Percentiles rank a stretch among this genome's conserved stretches.
Evolutionary conservation across 2,113 vertebrate species (phyloP).

Genomic region (Gyps fulvus): DNA sequence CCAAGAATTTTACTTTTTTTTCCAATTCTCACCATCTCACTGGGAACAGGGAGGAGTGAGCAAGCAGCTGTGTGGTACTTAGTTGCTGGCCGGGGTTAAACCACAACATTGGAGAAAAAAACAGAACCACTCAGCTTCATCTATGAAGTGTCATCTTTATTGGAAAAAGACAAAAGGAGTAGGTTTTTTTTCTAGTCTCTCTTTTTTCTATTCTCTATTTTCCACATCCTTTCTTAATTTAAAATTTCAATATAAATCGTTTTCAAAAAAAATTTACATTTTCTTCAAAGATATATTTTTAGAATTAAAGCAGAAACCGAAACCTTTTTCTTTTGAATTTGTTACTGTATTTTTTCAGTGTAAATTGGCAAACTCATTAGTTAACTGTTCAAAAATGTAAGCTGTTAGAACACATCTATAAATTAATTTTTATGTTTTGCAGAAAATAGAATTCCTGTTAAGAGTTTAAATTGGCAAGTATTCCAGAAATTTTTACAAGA

Average conservation of each 20-base stretch:
- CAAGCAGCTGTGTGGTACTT: too few relatives aligned
- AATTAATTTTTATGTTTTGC: background rate
- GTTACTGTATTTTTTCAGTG: background rate
- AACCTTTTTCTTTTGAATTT: background rate
- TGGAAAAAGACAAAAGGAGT: background rate
- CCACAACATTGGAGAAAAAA: background rate
- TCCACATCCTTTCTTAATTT: background rate
- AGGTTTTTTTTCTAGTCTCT: rapidly evolving
- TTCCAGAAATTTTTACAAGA: background rate
- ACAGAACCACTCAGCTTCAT: background rate
- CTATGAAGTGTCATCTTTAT: background rate
- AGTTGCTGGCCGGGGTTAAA: too few relatives aligned
- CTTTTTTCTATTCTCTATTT: background rate
- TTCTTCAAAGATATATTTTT: background rate
- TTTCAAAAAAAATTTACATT: background rate
- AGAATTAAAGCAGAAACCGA: background rate
- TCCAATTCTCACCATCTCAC: too few relatives aligned
- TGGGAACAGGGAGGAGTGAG: too few relatives aligned
- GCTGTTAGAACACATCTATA: background rate
- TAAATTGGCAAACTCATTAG: background rate
- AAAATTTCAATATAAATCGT: background rate
- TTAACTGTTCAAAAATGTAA: background rate
- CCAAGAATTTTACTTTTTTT: too few relatives aligned
- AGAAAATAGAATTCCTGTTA: background rate
- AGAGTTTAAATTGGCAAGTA: background rate